Conservation (phyloP, 2,797 vertebrate genomes). For the Melanogrammus aeglefinus region DNA sequence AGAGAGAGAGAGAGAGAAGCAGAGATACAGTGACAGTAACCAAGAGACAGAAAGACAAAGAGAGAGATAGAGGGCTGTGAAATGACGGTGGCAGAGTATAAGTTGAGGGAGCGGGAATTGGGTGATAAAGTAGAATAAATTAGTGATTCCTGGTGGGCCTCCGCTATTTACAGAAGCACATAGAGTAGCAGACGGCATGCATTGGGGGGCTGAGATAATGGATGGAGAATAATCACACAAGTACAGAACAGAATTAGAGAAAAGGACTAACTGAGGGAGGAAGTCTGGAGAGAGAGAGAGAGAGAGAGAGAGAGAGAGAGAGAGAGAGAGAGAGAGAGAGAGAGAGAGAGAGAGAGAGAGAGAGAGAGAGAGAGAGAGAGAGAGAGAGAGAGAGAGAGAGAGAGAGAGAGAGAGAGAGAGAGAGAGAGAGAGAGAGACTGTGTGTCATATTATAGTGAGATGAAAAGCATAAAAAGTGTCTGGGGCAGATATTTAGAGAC, state of each 20-base stretch:
- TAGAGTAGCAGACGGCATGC: background rate
- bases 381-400: background rate
- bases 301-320: too few species aligned
- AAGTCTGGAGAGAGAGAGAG: background rate
- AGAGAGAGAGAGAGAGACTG: background rate
- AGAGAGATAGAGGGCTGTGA: background rate
- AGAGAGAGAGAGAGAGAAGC: background rate
- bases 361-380: background rate
- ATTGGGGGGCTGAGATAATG: background rate
- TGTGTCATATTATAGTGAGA: too few species aligned
- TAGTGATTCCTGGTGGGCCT: background rate
- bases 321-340: too few species aligned
- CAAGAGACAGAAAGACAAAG: background rate
- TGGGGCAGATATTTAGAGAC: too few species aligned
- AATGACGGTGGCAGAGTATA: background rate
- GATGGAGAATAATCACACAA: background rate
- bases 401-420: background rate
- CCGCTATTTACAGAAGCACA: background rate
- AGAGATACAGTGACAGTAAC: background rate
- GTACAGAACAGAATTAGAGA: background rate
- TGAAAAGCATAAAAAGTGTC: too few species aligned
- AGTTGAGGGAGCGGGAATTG: background rate
- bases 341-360: too few species aligned
- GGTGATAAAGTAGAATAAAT: background rate
- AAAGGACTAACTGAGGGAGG: background rate